A percentile compares a stretch with the other conserved stretches of the same genome.
Conservation (phyloP, 2,797 vertebrate genomes). For the Pygocentrus nattereri region DNA sequence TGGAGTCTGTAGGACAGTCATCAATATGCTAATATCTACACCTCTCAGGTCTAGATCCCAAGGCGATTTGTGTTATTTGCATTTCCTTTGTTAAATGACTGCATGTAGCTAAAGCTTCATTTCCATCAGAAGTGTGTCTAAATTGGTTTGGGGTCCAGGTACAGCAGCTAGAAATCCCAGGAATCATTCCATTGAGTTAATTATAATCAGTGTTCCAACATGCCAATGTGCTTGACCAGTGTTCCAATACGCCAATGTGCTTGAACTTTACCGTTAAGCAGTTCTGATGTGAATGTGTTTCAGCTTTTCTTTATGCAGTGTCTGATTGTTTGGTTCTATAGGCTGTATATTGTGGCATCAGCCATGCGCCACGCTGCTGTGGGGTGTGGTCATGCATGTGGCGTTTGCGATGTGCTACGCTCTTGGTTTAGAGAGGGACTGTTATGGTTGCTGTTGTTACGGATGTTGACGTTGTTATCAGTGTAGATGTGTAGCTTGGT, state of each 20-base stretch:
- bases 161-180: not conserved
- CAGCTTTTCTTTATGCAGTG: not conserved
- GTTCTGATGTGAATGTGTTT: not conserved
- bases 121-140: not conserved
- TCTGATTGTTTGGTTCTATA: not conserved
- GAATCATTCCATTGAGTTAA: not conserved
- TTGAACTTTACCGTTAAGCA: not conserved
- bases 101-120: not conserved
- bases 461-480: no score
- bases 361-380: no score
- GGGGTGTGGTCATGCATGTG: no score
- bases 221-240: no score
- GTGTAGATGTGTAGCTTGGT: no score
- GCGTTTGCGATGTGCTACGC: no score
- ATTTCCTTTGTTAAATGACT: not conserved
- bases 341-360: no score
- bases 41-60: not conserved
- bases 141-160: not conserved
- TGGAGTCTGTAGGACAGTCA: not conserved
- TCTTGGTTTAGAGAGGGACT: no score
- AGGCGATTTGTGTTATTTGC: not conserved
- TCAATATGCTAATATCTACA: constrained; percentile 15
- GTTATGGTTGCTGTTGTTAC: no score
- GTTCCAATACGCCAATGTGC: no score
- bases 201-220: not conserved